These are phyloP conservation scores for Calyptommatus sinebrachiatus DNA, from an alignment of 2,113 vertebrate genomes.

Conservation along the genomic window DNA sequence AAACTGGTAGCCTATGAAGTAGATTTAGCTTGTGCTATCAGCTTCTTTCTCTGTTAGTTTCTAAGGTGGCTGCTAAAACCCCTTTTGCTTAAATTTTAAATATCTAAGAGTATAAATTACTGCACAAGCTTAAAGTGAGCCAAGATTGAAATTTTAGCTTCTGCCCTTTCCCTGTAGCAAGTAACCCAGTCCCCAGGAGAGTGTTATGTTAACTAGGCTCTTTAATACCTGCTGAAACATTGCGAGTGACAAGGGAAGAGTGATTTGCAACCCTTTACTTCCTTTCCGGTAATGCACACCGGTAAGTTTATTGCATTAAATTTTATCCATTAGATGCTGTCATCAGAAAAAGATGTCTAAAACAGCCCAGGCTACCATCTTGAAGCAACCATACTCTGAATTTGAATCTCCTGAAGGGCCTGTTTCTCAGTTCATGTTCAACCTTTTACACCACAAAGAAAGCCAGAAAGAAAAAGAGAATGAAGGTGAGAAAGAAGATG, in stretches of 20 bases:
- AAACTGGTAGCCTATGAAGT: no score
- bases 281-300: slow-evolving; percentile 29
- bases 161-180: not conserved
- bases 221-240: not conserved
- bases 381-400: not conserved
- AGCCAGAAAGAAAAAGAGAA: not conserved
- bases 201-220: slow-evolving; percentile 8
- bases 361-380: slow-evolving; percentile 12
- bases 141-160: slow-evolving; percentile 1
- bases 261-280: slow-evolving; percentile 30
- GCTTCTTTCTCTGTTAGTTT: no score
- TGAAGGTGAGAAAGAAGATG: not conserved
- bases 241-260: slow-evolving; percentile 5
- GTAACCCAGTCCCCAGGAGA: slow-evolving; percentile 2
- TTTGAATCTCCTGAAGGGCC: not conserved
- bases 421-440: not conserved
- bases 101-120: not conserved
- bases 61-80: no score
- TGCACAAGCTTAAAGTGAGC: not conserved
- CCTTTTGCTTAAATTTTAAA: not conserved
- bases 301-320: slow-evolving; percentile 17
- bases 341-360: slow-evolving; percentile 19
- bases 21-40: no score
- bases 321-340: not conserved
- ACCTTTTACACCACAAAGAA: not conserved